These are phyloP conservation scores for Goniozus legneri DNA, from an alignment of 1,140 invertebrate genomes.

Conservation along the genomic window DNA sequence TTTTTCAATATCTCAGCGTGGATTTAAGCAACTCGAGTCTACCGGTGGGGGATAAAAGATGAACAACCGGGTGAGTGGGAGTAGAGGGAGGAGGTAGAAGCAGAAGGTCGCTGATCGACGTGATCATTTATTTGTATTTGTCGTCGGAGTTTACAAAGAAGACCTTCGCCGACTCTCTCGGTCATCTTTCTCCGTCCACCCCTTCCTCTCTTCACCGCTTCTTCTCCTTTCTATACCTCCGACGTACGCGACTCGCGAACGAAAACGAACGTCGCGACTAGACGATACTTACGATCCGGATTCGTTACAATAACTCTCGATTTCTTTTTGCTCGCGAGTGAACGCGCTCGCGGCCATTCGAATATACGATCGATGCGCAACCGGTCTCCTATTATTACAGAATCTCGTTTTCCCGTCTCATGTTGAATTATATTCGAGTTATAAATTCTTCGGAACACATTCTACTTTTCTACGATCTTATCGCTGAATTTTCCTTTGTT, in stretches of 20 bases:
- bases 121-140: conserved; percentile 19
- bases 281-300: conserved; percentile 19
- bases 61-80: too few species aligned
- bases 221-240: not conserved
- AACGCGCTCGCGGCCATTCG: conserved; percentile 6
- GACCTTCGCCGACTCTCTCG: too few species aligned
- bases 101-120: not conserved
- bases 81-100: not conserved
- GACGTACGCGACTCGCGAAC: not conserved
- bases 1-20: conserved; percentile 14
- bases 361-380: conserved; percentile 15
- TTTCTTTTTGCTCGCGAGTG: conserved; percentile 14
- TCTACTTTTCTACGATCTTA: too few species aligned
- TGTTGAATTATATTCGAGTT: too few species aligned
- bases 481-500: too few species aligned
- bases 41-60: too few species aligned
- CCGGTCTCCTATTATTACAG: conserved; percentile 20
- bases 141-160: conserved; percentile 14
- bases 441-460: too few species aligned
- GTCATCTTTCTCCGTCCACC: too few species aligned
- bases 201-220: not conserved
- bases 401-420: too few species aligned
- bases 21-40: too few species aligned
- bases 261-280: conserved; percentile 7
- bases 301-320: conserved; percentile 23